These are phyloP conservation scores for Chrysochloris asiatica DNA, from an alignment of 2,113 vertebrate species.

Conservation along the genomic window DNA sequence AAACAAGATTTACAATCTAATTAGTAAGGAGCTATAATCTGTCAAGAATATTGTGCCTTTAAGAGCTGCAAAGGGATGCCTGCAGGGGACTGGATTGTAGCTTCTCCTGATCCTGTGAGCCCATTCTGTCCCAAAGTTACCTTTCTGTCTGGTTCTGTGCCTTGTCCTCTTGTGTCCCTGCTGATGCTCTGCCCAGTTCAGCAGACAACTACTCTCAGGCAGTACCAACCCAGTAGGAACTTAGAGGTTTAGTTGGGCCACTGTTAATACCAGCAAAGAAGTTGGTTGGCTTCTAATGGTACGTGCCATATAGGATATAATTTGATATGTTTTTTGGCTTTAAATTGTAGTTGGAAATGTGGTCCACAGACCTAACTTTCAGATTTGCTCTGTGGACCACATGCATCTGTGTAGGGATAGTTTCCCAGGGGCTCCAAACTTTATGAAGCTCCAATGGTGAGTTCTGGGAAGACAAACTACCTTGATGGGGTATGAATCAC, in stretches of 20 bases:
- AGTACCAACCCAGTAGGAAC: background rate
- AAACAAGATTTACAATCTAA: constrained; percentile 61
- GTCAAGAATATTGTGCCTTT: background rate
- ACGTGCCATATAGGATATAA: background rate
- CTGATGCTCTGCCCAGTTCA: background rate
- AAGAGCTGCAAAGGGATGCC: background rate
- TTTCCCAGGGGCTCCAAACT: background rate
- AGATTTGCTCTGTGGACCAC: background rate
- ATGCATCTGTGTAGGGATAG: background rate
- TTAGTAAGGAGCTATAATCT: constrained; percentile 40
- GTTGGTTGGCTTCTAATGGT: background rate
- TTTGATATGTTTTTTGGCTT: background rate
- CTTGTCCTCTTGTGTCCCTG: background rate
- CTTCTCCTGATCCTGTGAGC: no score
- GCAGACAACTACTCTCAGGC: background rate
- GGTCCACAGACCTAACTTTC: background rate
- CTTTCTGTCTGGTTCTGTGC: background rate
- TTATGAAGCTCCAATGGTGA: background rate
- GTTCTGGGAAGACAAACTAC: background rate
- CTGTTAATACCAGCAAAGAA: background rate
- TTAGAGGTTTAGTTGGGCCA: background rate
- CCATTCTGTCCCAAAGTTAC: no score
- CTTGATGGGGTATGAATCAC: background rate
- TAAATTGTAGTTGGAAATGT: background rate
- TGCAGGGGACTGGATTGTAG: background rate